phyloP scores from a whole-genome alignment of 2,888 invertebrate genomes.

The Dasypolia templi region DNA sequence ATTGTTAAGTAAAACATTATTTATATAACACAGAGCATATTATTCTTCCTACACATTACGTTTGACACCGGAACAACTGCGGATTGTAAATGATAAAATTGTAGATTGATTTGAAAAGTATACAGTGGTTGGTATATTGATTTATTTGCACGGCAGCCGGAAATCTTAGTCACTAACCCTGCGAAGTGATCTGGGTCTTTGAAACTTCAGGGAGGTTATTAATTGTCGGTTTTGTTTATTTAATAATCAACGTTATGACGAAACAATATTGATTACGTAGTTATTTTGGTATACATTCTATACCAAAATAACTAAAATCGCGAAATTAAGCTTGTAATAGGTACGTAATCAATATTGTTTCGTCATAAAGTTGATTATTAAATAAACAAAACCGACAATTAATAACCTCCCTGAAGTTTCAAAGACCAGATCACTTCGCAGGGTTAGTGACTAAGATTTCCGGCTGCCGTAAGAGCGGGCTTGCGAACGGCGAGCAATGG shows the following conservation, averaged over 20 bases:
- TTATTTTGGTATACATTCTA: conserved; percentile 2
- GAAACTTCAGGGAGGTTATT: not conserved
- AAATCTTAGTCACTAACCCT: too few species aligned
- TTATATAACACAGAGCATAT: conserved; percentile 62
- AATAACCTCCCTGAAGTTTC: not conserved
- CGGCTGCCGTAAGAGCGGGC: too few species aligned
- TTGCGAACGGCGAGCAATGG: too few species aligned
- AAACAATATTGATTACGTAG: not conserved
- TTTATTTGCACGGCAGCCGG: conserved; percentile 14
- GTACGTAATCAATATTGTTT: not conserved
- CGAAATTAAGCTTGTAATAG: not conserved
- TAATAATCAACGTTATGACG: not conserved
- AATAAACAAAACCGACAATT: not conserved
- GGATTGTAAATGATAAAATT: conserved; percentile 23
- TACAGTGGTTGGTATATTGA: conserved; percentile 18
- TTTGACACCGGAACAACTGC: conserved; percentile 58
- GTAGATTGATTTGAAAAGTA: conserved; percentile 31
- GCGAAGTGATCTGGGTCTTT: not conserved
- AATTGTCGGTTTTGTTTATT: not conserved
- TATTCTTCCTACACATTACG: conserved; percentile 64
- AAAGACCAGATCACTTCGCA: not conserved
- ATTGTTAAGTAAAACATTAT: conserved; percentile 34
- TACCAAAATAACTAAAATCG: not conserved
- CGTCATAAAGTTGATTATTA: not conserved
- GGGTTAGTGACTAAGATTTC: too few species aligned